These are phyloP conservation scores for Drosophila acutilabella DNA, from an alignment of 2,888 invertebrate genomes.

Conservation along the genomic window DNA sequence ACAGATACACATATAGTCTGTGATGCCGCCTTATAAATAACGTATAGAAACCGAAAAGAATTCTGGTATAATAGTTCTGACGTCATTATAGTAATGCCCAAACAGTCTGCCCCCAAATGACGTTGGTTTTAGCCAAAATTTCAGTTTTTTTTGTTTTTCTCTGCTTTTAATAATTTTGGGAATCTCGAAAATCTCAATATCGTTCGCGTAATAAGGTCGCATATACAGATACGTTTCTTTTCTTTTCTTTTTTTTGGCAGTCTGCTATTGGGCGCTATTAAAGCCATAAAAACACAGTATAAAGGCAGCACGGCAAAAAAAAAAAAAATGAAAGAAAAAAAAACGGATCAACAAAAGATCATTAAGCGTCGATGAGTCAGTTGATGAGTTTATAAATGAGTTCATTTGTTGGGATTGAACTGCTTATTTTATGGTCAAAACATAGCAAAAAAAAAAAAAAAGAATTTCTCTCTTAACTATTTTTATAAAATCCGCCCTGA, in stretches of 20 bases:
- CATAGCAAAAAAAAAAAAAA: neutral
- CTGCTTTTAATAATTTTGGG: conserved; percentile 23
- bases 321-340: neutral
- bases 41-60: neutral
- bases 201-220: conserved; percentile 42
- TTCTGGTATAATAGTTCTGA: conserved; percentile 37
- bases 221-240: conserved; percentile 9
- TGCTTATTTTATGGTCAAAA: conserved; percentile 23
- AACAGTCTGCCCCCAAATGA: conserved; percentile 4
- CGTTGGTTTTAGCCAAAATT: conserved; percentile 1
- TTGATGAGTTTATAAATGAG: conserved; percentile 60
- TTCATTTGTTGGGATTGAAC: conserved; percentile 46
- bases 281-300: conserved; percentile 37
- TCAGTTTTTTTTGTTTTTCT: neutral
- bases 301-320: neutral
- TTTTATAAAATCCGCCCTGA: conserved; percentile 26
- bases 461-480: conserved; percentile 32
- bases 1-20: conserved; percentile 24
- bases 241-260: conserved; percentile 21
- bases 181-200: conserved; percentile 48
- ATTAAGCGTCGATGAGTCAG: conserved; percentile 54
- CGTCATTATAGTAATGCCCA: conserved; percentile 38
- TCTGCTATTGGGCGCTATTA: conserved; percentile 38
- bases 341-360: conserved; percentile 38
- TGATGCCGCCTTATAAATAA: conserved; percentile 26